Evolutionary conservation across 2,113 vertebrate genomes (phyloP).

Genomic region (Burhinus bistriatus): DNA sequence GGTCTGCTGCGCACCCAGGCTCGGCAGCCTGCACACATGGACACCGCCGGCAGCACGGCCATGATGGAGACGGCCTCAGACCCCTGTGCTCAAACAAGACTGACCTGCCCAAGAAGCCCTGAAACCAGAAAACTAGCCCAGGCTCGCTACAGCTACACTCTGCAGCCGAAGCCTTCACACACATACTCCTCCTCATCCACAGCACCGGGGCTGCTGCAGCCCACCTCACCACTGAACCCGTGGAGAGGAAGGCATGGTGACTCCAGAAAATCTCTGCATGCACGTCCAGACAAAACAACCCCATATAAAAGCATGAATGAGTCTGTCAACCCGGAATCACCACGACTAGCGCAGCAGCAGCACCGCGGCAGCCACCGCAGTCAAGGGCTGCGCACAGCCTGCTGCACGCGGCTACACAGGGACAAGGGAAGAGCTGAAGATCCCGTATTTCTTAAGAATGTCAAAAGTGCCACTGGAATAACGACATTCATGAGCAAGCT

Average conservation of each 20-base stretch:
- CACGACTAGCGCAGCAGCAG: neutral
- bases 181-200: accelerated
- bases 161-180: neutral
- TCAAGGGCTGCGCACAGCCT: neutral
- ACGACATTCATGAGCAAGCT: neutral
- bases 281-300: neutral
- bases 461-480: neutral
- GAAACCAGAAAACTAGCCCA: neutral
- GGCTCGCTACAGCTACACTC: neutral
- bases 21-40: no score
- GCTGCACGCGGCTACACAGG: accelerated
- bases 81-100: neutral
- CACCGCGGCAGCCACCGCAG: accelerated
- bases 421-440: neutral
- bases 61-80: neutral
- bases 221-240: neutral
- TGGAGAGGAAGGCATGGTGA: neutral
- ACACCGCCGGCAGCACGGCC: accelerated
- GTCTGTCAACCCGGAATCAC: neutral
- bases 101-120: neutral
- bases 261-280: neutral
- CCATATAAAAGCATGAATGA: accelerated
- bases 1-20: neutral
- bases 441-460: accelerated
- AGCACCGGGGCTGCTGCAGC: neutral